phyloP scores from a whole-genome alignment of 2,113 vertebrate species.

The Tetrax tetrax region DNA sequence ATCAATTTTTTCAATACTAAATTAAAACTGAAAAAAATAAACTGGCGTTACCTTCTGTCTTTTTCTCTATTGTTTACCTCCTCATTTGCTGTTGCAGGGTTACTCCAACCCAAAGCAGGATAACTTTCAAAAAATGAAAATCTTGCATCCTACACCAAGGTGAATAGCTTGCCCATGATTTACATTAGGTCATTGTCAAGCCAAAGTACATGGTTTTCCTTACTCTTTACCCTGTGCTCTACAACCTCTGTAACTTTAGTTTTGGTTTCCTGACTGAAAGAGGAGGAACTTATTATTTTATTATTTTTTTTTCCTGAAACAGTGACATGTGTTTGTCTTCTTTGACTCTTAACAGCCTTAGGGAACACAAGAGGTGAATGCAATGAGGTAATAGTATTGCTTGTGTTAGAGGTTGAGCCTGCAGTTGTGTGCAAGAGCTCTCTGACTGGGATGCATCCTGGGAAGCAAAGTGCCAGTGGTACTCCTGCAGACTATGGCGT shows the following conservation, averaged over 20 bases:
- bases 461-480: neutral
- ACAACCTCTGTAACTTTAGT: neutral
- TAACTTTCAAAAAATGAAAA: neutral
- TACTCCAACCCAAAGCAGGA: neutral
- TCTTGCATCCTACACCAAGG: accelerated
- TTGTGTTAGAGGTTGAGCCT: neutral
- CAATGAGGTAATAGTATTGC: neutral
- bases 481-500: neutral
- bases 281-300: neutral
- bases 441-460: neutral
- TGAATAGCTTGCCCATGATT: neutral
- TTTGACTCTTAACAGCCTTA: neutral
- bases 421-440: neutral
- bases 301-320: neutral
- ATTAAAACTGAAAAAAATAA: neutral
- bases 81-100: neutral
- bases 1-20: neutral
- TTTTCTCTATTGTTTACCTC: neutral
- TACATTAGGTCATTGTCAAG: neutral
- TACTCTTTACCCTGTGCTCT: neutral
- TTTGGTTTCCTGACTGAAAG: neutral
- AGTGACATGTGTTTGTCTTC: neutral
- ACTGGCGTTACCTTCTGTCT: neutral
- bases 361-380: neutral
- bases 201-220: neutral